A percentile compares a stretch with the other conserved stretches of the same genome.
phyloP scores from a whole-genome alignment of 1,140 invertebrate species.

The Saxidomus purpurata region DNA sequence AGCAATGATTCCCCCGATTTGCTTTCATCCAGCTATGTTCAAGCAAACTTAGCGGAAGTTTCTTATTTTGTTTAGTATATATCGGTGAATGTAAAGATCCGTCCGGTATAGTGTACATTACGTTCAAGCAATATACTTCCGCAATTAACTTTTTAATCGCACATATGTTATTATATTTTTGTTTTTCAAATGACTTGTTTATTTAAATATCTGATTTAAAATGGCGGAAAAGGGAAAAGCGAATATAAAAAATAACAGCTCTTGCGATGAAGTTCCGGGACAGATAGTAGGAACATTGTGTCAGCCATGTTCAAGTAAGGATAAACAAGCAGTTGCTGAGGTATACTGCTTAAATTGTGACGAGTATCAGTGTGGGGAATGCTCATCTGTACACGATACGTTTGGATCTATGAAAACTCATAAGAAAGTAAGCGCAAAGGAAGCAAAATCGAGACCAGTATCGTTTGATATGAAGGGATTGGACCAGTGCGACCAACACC shows the following conservation, averaged over 20 bases:
- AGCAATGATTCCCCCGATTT: no score
- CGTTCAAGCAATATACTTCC: no score
- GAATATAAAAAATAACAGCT: not conserved
- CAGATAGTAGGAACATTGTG: not conserved
- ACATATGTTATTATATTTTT: no score
- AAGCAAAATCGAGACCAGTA: not conserved
- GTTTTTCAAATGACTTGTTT: not conserved
- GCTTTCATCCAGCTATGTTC: no score
- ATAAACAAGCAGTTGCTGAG: not conserved
- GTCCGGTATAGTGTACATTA: no score
- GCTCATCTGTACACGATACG: not conserved
- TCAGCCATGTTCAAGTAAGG: not conserved
- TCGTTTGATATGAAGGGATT: not conserved
- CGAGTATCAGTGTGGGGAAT: not conserved
- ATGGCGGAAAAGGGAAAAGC: not conserved
- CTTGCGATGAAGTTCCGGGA: not conserved
- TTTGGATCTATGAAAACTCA: not conserved
- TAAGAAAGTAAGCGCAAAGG: not conserved
- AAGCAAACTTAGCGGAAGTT: no score
- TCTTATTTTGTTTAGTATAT: no score
- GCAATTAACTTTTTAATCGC: no score
- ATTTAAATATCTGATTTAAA: not conserved
- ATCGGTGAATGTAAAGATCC: no score
- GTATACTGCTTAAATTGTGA: not conserved
- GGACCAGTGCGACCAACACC: not conserved